Evolutionary conservation across 2,113 vertebrate species (phyloP).

Genomic region (Protobothrops flavoviridis): DNA sequence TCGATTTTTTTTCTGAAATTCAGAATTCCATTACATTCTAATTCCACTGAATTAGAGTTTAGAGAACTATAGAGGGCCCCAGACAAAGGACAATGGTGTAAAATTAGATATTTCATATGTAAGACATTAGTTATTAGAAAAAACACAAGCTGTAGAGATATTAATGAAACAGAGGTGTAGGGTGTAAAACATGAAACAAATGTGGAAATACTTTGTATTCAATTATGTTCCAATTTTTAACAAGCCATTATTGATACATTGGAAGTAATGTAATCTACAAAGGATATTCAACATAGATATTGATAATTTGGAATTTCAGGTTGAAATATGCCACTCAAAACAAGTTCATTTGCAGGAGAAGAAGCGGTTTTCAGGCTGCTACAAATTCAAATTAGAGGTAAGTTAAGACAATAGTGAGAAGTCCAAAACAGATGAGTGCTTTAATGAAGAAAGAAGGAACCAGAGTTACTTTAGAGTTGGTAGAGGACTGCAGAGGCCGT

Average conservation of each 20-base stretch:
- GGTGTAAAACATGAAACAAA: neutral
- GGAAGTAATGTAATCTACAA: neutral
- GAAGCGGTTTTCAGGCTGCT: neutral
- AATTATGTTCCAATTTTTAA: neutral
- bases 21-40: neutral
- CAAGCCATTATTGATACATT: neutral
- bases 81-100: neutral
- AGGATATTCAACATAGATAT: neutral
- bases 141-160: neutral
- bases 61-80: neutral
- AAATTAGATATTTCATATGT: neutral
- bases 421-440: neutral
- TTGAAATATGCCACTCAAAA: neutral
- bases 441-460: neutral
- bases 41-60: neutral
- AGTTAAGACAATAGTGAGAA: neutral
- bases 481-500: constrained; percentile 30
- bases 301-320: neutral
- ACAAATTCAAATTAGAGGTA: neutral
- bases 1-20: neutral
- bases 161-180: neutral
- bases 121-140: neutral
- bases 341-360: neutral
- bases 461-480: neutral
- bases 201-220: neutral